Evolutionary conservation across 2,113 vertebrate genomes (phyloP), one percentile per base, ranked within the genome.

Genomic region (Hyperopisus bebe): DNA sequence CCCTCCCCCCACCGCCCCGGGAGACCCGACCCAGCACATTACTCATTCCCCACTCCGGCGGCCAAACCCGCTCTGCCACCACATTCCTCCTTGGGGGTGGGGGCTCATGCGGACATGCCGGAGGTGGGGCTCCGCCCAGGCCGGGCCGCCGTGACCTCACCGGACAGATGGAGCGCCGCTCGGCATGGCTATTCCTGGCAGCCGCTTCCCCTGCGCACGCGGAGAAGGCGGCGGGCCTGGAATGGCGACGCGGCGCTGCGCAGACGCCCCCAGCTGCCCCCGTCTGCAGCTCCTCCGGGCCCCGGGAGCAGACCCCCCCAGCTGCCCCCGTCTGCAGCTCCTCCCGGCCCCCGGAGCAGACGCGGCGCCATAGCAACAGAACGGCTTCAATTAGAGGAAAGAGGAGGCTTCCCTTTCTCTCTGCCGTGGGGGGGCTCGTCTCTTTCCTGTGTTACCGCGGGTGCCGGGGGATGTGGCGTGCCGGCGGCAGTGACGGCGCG

Each of bases 341-440:
- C 35, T 87, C 85, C 9, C 9, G 84, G 84, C 46, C 66, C 27
- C 84, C 5, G 84, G 50, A 88, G 53, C 17, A 58, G 55, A 53
- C 15, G 35, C 17, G 53, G 87, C 94, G 91, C 95, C 95, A 95
- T 95, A 94, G 94, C 94, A 95, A 95, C 95, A 93, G 94, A 95
- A 95, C 94, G 94, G 94, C 94, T 94, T 94, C 94, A 95, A 94
- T 95, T 94, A 95, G 94, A 95, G 94, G 94, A 94, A 91, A 94
- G 88, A 95, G 92, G 94, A 94, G 93, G 93, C 94, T 95, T 94
- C 93, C 94, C 93, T 50, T 50, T 77, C 31, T 46, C 88, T 3
- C 70, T 51, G 46, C 8, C 66, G 55, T 88, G 51, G 51, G 51
- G 86, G 53, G 47, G 86, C 35, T 39, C 1, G 39, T 89, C 93